Evolutionary conservation across 2,113 vertebrate genomes (phyloP).

Genomic region (Sakesphorus luctuosus): DNA sequence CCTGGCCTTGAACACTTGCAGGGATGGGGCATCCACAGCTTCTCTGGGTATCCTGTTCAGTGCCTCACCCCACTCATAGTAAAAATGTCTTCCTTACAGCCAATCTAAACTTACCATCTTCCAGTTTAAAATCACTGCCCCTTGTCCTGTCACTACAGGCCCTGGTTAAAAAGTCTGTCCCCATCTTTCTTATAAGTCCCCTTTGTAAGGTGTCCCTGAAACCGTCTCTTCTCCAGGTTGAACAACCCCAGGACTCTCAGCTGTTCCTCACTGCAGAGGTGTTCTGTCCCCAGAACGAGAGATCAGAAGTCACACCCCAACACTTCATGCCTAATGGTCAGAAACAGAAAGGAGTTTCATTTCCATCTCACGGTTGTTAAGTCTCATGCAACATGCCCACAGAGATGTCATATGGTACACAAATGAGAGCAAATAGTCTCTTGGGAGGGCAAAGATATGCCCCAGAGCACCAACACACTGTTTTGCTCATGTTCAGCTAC

Average conservation of each 20-base stretch:
- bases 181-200: not conserved
- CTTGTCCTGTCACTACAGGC: not conserved
- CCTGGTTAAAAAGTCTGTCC: not conserved
- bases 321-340: not conserved
- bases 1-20: not conserved
- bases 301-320: not conserved
- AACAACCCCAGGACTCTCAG: not conserved
- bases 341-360: not conserved
- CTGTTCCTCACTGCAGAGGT: not conserved
- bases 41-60: not conserved
- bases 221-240: not conserved
- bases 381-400: accelerated
- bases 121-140: not conserved
- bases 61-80: not conserved
- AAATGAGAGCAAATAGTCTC: not conserved
- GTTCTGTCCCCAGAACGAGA: not conserved
- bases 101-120: not conserved
- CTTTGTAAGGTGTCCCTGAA: not conserved
- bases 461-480: not conserved
- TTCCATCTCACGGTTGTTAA: not conserved
- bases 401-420: not conserved
- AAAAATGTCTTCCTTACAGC: not conserved
- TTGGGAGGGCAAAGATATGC: not conserved
- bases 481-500: not conserved
- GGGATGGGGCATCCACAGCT: not conserved